These are phyloP conservation scores for Melanophora roralis DNA, from an alignment of 2,888 invertebrate genomes.

Conservation along the genomic window DNA sequence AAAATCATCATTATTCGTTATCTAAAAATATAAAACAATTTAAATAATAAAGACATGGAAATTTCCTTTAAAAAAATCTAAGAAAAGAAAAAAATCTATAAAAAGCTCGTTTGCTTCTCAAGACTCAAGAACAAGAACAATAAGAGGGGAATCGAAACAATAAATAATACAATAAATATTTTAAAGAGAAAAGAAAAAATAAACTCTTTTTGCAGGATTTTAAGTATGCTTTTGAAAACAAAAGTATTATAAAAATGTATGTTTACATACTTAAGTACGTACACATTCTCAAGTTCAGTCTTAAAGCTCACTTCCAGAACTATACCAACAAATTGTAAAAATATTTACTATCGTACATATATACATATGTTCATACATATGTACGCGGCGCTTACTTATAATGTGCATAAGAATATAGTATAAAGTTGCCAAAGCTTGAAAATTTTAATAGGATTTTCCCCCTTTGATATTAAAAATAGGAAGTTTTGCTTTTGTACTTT, in stretches of 20 bases:
- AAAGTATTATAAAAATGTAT: neutral
- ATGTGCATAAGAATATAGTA: no score
- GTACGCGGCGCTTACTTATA: no score
- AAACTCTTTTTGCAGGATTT: neutral
- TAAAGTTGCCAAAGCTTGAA: no score
- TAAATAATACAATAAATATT: neutral
- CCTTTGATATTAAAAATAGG: no score
- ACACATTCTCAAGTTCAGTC: conserved; percentile 8
- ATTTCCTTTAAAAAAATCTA: no score
- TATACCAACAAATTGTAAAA: conserved; percentile 3
- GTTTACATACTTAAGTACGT: no score
- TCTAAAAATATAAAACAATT: no score
- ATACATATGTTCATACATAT: neutral
- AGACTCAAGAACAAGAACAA: neutral
- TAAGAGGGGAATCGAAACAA: no score
- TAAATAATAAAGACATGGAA: no score
- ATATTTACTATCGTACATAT: conserved; percentile 32
- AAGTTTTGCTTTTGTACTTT: no score
- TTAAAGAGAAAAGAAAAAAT: neutral
- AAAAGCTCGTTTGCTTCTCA: neutral
- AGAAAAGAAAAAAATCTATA: neutral
- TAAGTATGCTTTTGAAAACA: conserved; percentile 20
- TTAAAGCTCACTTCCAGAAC: conserved; percentile 19
- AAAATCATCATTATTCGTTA: no score
- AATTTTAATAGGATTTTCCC: no score